Percentiles rank a stretch among this genome's conserved stretches.
Evolutionary conservation across 1,140 invertebrate species (phyloP).

Genomic region (Aphaenogaster rudis): DNA sequence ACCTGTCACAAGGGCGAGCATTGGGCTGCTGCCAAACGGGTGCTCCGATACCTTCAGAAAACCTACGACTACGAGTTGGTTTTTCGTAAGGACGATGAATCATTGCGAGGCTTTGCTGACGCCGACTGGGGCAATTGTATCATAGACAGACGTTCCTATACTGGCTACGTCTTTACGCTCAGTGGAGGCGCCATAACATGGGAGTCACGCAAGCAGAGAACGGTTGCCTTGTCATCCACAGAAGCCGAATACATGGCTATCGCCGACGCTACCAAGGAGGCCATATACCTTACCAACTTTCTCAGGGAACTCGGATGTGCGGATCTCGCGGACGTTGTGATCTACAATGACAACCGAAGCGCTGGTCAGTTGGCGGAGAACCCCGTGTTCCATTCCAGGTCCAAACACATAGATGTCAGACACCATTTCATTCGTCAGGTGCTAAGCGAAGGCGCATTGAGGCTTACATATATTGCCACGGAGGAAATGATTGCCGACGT

Average conservation of each 20-base stretch:
- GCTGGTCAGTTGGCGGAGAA: background rate
- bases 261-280: background rate
- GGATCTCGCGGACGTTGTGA: background rate
- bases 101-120: background rate
- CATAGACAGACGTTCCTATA: background rate
- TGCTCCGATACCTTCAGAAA: background rate
- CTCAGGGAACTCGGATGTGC: background rate
- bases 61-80: background rate
- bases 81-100: background rate
- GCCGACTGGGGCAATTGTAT: background rate
- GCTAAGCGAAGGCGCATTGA: background rate
- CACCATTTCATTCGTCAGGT: background rate
- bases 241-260: slow-evolving; percentile 11
- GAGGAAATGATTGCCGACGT: background rate
- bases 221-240: background rate
- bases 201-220: background rate
- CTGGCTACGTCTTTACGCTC: background rate
- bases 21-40: background rate
- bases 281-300: background rate
- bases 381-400: background rate
- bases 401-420: background rate
- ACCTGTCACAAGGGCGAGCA: background rate
- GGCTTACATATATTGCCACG: background rate
- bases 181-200: background rate
- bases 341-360: background rate